Percentiles rank a stretch among this genome's conserved stretches.
These are phyloP conservation scores for Danio choprae DNA, from an alignment of 2,797 vertebrate genomes.

Conservation along the genomic window DNA sequence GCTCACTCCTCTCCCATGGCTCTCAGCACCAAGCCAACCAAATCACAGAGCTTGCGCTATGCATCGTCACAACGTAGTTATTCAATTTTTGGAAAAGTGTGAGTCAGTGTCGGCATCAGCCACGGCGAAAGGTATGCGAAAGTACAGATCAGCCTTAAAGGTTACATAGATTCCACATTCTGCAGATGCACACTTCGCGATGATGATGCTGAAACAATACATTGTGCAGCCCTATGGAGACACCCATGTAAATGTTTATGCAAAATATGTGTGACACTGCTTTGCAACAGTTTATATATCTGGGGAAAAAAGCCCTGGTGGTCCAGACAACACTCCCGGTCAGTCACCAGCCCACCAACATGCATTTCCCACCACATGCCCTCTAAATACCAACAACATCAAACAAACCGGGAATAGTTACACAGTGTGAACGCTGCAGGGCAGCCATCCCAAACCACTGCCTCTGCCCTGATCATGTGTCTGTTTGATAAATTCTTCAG, in stretches of 20 bases:
- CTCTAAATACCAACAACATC: not conserved
- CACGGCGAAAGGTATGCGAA: too few species aligned
- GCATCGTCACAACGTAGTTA: too few species aligned
- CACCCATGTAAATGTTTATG: slow-evolving; percentile 9
- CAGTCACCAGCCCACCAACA: not conserved
- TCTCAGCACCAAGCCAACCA: too few species aligned
- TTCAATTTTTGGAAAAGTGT: too few species aligned
- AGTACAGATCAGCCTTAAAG: too few species aligned
- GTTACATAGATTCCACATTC: too few species aligned
- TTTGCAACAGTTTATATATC: not conserved
- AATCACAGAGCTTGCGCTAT: too few species aligned
- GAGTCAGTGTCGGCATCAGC: too few species aligned
- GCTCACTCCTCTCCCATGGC: too few species aligned
- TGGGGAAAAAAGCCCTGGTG: not conserved
- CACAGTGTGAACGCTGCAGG: not conserved
- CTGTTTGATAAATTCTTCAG: slow-evolving; percentile 44
- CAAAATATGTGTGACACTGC: not conserved
- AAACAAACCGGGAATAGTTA: slow-evolving; percentile 13
- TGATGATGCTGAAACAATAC: not conserved
- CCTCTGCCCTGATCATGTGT: slow-evolving; percentile 18
- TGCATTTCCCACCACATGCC: not conserved
- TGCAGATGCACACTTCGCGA: too few species aligned
- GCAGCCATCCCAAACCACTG: slow-evolving; percentile 9
- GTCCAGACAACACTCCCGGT: not conserved
- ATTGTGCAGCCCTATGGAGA: not conserved